These are phyloP conservation scores for Drosophila triauraria DNA, from an alignment of 1,140 invertebrate species.

Conservation along the genomic window DNA sequence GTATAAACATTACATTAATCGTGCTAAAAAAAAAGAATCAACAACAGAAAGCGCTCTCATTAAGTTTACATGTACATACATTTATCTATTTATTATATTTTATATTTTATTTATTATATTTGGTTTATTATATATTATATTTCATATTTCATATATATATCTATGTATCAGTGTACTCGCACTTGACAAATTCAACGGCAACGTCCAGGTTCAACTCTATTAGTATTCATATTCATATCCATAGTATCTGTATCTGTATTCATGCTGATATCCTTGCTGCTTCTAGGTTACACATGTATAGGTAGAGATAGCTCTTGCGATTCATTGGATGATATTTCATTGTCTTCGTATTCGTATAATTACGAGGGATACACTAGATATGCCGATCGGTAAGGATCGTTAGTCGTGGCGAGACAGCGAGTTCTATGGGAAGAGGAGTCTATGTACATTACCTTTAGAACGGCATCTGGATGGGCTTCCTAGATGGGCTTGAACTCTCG, in stretches of 20 bases:
- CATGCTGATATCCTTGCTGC: constrained; percentile 36
- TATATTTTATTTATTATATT: constrained; percentile 1
- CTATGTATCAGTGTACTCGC: constrained; percentile 35
- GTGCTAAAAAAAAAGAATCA: constrained; percentile 75
- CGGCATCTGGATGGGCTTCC: too few species aligned
- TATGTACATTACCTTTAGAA: neutral
- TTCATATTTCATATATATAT: constrained; percentile 34
- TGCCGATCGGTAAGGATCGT: neutral
- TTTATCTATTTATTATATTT: constrained; percentile 17
- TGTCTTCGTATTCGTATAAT: constrained; percentile 70
- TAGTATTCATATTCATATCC: constrained; percentile 31
- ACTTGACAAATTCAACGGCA: constrained; percentile 59
- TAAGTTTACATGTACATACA: constrained; percentile 35
- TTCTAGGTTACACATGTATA: constrained; percentile 14
- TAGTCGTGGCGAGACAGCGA: neutral
- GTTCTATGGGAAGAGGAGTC: too few species aligned
- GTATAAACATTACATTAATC: constrained; percentile 58
- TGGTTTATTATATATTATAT: neutral
- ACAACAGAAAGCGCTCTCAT: constrained; percentile 59
- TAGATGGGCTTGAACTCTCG: too few species aligned
- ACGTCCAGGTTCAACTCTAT: constrained; percentile 59
- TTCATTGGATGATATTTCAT: constrained; percentile 81
- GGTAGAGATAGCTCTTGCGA: constrained; percentile 63
- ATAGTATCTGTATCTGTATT: constrained; percentile 23
- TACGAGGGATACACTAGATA: constrained; percentile 16